A percentile compares a stretch with the other conserved stretches of the same genome.
Conservation (phyloP, 1,140 invertebrate genomes). For the Drosophila athabasca region DNA sequence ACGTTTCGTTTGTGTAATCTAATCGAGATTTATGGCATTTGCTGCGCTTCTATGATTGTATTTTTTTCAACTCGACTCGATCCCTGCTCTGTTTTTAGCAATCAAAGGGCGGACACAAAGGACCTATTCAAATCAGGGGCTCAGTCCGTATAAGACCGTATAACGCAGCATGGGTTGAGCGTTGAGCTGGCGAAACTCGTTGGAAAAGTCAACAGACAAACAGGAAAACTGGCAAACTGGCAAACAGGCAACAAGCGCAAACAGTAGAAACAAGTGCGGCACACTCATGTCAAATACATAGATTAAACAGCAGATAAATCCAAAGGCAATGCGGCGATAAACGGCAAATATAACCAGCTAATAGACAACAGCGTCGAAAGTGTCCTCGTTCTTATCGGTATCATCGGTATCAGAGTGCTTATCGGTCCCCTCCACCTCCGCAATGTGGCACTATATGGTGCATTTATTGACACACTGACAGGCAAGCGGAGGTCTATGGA, state of each 20-base stretch:
- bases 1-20: conserved; percentile 76
- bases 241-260: conserved; percentile 62
- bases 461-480: conserved; percentile 81
- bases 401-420: conserved; percentile 45
- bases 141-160: too few relatives aligned
- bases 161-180: background rate
- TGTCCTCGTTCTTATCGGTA: conserved; percentile 48
- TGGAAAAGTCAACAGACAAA: conserved; percentile 48
- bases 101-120: conserved; percentile 29
- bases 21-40: conserved; percentile 74
- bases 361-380: conserved; percentile 58
- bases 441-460: conserved; percentile 51
- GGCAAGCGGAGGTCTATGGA: conserved; percentile 67
- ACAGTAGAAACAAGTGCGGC: conserved; percentile 69
- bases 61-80: conserved; percentile 2
- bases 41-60: conserved; percentile 59
- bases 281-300: conserved; percentile 73
- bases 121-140: too few relatives aligned
- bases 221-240: conserved; percentile 66
- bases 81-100: conserved; percentile 15
- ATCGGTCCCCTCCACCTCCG: conserved; percentile 10
- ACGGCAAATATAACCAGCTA: conserved; percentile 56
- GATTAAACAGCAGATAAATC: conserved; percentile 79
- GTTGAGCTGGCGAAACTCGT: conserved; percentile 42
- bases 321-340: conserved; percentile 74